Conservation (phyloP, 2,113 vertebrate genomes). For the Plecotus auritus region DNA sequence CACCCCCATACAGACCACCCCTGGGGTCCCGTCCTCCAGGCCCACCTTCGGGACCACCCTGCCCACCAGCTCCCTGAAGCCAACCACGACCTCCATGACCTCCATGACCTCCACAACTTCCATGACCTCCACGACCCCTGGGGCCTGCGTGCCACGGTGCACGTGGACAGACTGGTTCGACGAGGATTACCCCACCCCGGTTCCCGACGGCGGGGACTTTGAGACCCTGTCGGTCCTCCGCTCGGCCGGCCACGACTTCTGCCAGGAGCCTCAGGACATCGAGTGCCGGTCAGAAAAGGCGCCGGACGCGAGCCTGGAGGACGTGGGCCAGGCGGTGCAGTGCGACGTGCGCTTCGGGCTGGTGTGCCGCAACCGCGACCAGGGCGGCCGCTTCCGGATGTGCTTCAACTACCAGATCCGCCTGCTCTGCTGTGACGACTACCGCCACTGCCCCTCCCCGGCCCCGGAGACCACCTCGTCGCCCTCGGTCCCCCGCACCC, state of each 20-base stretch:
- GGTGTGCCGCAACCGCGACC: conserved; percentile 66
- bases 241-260: too few species aligned
- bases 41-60: background rate
- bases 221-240: too few species aligned
- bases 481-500: background rate
- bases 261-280: too few species aligned
- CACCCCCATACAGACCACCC: fast-evolving
- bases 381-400: background rate
- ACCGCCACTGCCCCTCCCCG: too few species aligned
- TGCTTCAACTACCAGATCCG: conserved; percentile 72
- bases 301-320: too few species aligned
- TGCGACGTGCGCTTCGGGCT: too few species aligned
- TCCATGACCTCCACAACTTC: too few species aligned
- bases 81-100: too few species aligned
- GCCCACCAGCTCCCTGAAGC: background rate
- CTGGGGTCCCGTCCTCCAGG: fast-evolving
- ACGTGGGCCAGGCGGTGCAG: conserved; percentile 66
- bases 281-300: too few species aligned
- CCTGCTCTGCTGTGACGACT: conserved; percentile 68
- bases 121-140: too few species aligned
- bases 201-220: conserved; percentile 52
- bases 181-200: conserved; percentile 65
- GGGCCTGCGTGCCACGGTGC: conserved; percentile 58
- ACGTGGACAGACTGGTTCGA: conserved; percentile 80
- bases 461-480: background rate